A percentile compares a stretch with the other conserved stretches of the same genome.
phyloP scores from a whole-genome alignment of 2,888 invertebrate species.

The Marasmarcha lunaedactyla region DNA sequence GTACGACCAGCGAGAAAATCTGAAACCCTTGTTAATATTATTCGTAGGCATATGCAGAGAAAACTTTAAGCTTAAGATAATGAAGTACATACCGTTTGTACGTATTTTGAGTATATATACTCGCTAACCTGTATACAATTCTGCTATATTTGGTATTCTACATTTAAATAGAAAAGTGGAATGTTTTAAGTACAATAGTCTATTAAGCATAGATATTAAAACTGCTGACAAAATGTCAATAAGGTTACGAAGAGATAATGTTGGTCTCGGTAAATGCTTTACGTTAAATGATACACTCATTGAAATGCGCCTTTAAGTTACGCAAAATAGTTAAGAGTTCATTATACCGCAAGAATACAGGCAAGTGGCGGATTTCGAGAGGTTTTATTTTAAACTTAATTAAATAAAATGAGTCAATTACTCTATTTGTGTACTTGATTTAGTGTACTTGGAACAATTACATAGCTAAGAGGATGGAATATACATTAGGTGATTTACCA shows the following conservation, averaged over 20 bases:
- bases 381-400: conserved; percentile 41
- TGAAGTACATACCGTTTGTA: conserved; percentile 1
- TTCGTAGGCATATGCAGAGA: not conserved
- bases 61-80: not conserved
- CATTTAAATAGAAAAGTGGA: conserved; percentile 49
- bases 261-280: too few species aligned
- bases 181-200: conserved; percentile 66
- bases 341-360: conserved; percentile 42
- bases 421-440: conserved; percentile 53
- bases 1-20: not conserved
- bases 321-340: not conserved
- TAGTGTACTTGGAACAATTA: conserved; percentile 59
- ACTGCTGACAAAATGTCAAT: not conserved
- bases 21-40: too few species aligned
- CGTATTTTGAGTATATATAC: not conserved
- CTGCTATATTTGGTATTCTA: conserved; percentile 1
- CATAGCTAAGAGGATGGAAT: conserved; percentile 64
- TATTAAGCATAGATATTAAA: conserved; percentile 34
- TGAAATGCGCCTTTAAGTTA: not conserved
- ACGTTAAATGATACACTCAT: too few species aligned
- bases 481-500: conserved; percentile 63
- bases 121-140: conserved; percentile 1
- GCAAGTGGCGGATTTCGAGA: conserved; percentile 52
- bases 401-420: conserved; percentile 37
- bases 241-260: too few species aligned